Conservation (phyloP, 2,113 vertebrate genomes). For the Ctenomys sociabilis region DNA sequence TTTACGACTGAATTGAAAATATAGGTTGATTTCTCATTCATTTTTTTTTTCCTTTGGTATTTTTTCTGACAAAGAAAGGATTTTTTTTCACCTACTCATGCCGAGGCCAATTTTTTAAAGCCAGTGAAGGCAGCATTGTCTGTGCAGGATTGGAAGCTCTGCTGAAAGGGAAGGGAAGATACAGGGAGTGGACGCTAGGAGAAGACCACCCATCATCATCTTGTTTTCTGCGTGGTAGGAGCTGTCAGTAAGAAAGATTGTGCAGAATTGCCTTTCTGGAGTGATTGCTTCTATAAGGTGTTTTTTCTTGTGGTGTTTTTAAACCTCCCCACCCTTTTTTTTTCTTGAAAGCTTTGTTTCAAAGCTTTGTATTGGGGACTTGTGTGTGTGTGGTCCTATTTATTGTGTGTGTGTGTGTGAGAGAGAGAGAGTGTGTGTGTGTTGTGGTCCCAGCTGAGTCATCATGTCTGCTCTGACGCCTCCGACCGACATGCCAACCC, state of each 20-base stretch:
- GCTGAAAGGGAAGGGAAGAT: conserved; percentile 69
- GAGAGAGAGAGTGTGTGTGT: conserved; percentile 80
- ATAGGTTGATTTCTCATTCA: conserved; percentile 55
- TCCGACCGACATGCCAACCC: conserved; percentile 98
- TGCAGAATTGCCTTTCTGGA: conserved; percentile 68
- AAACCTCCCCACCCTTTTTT: conserved; percentile 55
- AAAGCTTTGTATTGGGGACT: conserved; percentile 66
- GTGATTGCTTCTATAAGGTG: conserved; percentile 73
- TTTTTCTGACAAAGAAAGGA: conserved; percentile 63
- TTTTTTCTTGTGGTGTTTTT: conserved; percentile 61
- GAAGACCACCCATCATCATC: conserved; percentile 68
- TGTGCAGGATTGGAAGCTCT: conserved; percentile 73
- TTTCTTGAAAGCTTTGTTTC: conserved; percentile 77
- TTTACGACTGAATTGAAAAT: conserved; percentile 66
- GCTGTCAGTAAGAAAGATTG: conserved; percentile 69
- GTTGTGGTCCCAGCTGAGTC: conserved; percentile 94
- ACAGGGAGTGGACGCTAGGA: conserved; percentile 73
- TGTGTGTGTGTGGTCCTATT: conserved; percentile 46
- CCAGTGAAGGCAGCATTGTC: conserved; percentile 55
- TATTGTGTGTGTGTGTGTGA: conserved; percentile 72
- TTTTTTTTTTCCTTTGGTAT: conserved; percentile 27
- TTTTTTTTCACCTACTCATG: conserved; percentile 61
- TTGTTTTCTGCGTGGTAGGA: conserved; percentile 77
- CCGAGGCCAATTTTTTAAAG: conserved; percentile 65
- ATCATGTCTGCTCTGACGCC: conserved; percentile 99